Evolutionary conservation across 2,888 invertebrate genomes (phyloP), one percentile per base, ranked within the genome.

Genomic region (Eretmocerus hayati): DNA sequence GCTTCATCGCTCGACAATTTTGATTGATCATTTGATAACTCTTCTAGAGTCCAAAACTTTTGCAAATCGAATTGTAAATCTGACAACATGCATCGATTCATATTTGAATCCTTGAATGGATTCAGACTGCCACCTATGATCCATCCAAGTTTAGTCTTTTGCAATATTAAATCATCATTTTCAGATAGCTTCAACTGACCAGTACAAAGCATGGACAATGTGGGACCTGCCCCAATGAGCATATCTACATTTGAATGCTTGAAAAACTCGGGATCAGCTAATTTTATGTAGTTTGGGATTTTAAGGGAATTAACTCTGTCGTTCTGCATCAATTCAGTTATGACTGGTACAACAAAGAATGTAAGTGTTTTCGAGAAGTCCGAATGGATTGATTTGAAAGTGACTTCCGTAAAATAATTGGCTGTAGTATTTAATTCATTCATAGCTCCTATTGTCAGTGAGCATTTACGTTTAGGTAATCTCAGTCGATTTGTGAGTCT

Each of bases 101-200:
- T 42, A 1, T 8, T 11, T 13, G 15, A 8, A 9, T 5, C 5
- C 15, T 33, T 33, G 11, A 15, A 5, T 5, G 33, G 15, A 9
- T 15, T 9, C 9, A 33, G 4, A 11, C 41, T 26, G 5, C 53
- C 48, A 18, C 42, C 51, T 19, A 55, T 39, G 2, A 56, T 45
- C 58, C 55, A 56, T 13, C 54, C 55, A 1, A 56, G 37, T 19
- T 47, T 42, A 1, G 55, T 54, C 20, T 57, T 55, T 52, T 57
- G 54, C 9, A 55, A 30, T 38, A 43, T 53, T 3, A 55, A 33
- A 21, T 56, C 49, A 11, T 42, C 37, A 5, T 38, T 42, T 4
- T 26, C 16, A 2, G 54, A 48, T 8, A 54, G 26, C 13, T 54
- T 51, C 1, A 56, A 48, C 35, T 55, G 49, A 9, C 55, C 55